Conservation (phyloP, 1,140 invertebrate genomes). For the Semibalanus balanoides region DNA sequence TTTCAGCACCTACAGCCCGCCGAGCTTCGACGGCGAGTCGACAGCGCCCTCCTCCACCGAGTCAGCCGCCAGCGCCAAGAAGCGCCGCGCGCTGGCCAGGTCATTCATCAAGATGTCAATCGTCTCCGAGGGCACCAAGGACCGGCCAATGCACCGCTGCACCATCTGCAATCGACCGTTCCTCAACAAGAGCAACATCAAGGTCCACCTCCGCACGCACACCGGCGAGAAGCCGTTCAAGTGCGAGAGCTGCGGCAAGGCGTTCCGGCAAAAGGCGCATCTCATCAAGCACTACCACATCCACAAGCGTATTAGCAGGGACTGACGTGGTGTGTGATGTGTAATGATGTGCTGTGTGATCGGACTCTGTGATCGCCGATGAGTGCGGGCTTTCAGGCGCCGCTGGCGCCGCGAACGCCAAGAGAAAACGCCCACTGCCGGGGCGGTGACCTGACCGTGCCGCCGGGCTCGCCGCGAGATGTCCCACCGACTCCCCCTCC, state of each 20-base stretch:
- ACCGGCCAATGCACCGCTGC: constrained; percentile 79
- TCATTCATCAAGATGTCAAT: constrained; percentile 11
- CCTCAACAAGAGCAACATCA: constrained; percentile 84
- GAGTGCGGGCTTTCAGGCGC: neutral
- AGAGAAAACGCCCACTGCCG: neutral
- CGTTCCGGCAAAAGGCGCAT: constrained; percentile 80
- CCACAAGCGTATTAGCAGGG: constrained; percentile 50
- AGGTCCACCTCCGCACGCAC: constrained; percentile 81
- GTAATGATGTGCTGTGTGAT: neutral
- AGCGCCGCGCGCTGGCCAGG: constrained; percentile 21
- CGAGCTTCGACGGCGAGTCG: constrained; percentile 6
- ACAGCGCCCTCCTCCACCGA: constrained; percentile 16
- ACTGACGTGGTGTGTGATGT: constrained; percentile 30
- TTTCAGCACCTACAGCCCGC: constrained; percentile 18
- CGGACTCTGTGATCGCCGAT: neutral
- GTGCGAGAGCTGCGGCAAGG: constrained; percentile 82
- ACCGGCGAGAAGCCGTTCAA: constrained; percentile 88
- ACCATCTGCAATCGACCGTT: constrained; percentile 79
- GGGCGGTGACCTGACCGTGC: neutral
- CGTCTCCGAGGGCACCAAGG: constrained; percentile 36
- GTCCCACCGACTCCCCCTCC: neutral
- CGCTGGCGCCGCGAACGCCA: no score
- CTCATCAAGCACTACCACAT: constrained; percentile 86
- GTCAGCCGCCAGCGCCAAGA: constrained; percentile 15
- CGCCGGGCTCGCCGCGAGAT: neutral